Evolutionary conservation across 2,113 vertebrate genomes (phyloP).

Genomic region (Protobothrops flavoviridis): DNA sequence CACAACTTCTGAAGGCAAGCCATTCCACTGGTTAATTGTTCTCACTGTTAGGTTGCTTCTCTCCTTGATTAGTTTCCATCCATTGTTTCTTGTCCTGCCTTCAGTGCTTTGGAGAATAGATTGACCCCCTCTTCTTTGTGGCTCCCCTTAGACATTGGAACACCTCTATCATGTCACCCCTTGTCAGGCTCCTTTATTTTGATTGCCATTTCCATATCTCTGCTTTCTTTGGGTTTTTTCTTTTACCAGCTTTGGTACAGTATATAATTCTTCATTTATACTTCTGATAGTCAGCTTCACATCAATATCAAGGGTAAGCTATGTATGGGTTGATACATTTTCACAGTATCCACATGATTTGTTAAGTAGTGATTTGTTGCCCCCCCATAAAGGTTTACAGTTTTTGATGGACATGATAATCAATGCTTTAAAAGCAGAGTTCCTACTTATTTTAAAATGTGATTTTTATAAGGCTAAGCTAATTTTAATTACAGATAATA

Average conservation of each 20-base stretch:
- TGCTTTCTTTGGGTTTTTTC: background rate
- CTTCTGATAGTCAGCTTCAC: background rate
- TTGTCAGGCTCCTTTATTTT: background rate
- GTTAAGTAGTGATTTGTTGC: background rate
- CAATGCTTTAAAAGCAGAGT: background rate
- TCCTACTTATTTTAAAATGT: background rate
- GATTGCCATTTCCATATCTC: background rate
- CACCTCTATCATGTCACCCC: background rate
- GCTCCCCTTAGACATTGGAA: background rate
- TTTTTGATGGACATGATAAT: background rate
- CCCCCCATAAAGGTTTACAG: background rate
- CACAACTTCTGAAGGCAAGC: background rate
- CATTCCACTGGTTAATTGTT: background rate
- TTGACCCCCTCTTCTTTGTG: background rate
- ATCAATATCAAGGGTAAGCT: background rate
- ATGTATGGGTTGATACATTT: background rate
- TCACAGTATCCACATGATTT: background rate
- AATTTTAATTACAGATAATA: constrained; percentile 10
- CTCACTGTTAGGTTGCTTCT: background rate
- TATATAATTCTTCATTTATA: background rate
- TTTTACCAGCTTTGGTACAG: background rate
- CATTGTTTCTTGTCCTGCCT: background rate
- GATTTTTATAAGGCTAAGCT: constrained; percentile 15
- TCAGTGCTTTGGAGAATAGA: background rate
- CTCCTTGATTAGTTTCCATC: background rate